These are phyloP conservation scores for Volucella inanis DNA, from an alignment of 2,888 invertebrate genomes.

Conservation along the genomic window DNA sequence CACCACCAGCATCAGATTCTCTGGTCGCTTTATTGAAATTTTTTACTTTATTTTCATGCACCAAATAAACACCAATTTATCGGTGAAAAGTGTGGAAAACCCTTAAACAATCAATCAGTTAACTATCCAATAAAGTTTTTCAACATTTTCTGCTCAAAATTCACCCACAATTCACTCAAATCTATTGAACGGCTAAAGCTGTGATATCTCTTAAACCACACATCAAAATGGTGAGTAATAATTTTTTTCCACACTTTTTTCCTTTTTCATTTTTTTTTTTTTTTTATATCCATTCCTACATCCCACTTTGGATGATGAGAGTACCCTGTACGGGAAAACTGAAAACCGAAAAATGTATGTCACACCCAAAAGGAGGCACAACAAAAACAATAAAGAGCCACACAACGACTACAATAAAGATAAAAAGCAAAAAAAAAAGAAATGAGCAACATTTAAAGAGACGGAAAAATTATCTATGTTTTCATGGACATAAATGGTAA, in stretches of 20 bases:
- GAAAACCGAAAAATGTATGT: conserved; percentile 71
- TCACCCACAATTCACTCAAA: conserved; percentile 4
- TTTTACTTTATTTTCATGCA: conserved; percentile 62
- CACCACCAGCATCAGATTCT: conserved; percentile 62
- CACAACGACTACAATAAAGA: conserved; percentile 5
- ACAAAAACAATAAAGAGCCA: conserved; percentile 65
- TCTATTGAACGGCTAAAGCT: conserved; percentile 55
- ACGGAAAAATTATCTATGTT: conserved; percentile 7
- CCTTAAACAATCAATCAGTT: not conserved
- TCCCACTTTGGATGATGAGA: conserved; percentile 34
- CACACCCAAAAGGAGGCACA: conserved; percentile 73
- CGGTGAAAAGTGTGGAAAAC: conserved; percentile 15
- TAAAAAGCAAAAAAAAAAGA: conserved; percentile 23
- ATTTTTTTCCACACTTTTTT: conserved; percentile 49
- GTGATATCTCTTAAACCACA: conserved; percentile 66
- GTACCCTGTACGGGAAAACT: conserved; percentile 24
- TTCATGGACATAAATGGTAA: conserved; percentile 52
- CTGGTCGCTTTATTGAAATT: conserved; percentile 62
- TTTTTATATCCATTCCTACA: conserved; percentile 13
- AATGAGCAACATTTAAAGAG: conserved; percentile 9
- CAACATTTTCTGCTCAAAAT: conserved; percentile 14
- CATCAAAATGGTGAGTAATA: conserved; percentile 75
- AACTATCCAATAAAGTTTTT: not conserved
- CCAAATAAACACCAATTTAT: conserved; percentile 55
- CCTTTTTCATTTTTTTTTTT: not conserved